Percentiles rank a stretch among this genome's conserved stretches.
phyloP scores from a whole-genome alignment of 1,140 invertebrate genomes.

The Bombus superbus region DNA sequence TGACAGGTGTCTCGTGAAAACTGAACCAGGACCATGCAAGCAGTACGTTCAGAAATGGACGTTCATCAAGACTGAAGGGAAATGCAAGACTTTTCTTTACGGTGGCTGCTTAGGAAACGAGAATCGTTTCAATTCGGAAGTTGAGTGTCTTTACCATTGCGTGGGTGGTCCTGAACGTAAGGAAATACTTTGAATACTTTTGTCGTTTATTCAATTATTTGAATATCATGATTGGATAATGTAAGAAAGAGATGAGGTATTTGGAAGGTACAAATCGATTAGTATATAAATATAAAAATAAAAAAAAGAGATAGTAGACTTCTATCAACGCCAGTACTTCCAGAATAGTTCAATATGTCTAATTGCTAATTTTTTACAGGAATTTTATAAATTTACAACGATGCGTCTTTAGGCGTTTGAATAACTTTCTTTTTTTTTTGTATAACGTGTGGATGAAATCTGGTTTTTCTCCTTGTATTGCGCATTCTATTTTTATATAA shows the following conservation, averaged over 20 bases:
- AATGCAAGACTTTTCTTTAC: slow-evolving; percentile 89
- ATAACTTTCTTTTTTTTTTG: too few species aligned
- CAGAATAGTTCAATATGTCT: too few species aligned
- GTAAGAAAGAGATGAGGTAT: neutral
- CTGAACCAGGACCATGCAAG: slow-evolving; percentile 87
- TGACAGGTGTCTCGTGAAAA: slow-evolving; percentile 76
- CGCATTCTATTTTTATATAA: too few species aligned
- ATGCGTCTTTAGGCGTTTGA: too few species aligned
- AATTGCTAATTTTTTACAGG: too few species aligned
- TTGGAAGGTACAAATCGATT: neutral
- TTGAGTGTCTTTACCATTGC: slow-evolving; percentile 88
- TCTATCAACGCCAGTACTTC: too few species aligned
- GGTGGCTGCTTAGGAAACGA: slow-evolving; percentile 91
- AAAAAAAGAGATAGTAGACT: too few species aligned
- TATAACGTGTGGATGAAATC: too few species aligned
- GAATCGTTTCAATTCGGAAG: slow-evolving; percentile 90
- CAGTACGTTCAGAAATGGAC: slow-evolving; percentile 88
- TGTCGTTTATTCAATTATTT: neutral
- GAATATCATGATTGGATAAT: neutral
- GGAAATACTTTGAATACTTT: slow-evolving; percentile 44
- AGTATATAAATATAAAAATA: neutral
- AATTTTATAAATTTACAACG: too few species aligned
- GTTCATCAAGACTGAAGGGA: slow-evolving; percentile 86
- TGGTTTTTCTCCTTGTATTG: too few species aligned
- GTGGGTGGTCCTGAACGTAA: slow-evolving; percentile 83